Percentiles rank a stretch among this genome's conserved stretches.
Conservation (phyloP, 2,888 invertebrate genomes). For the Loripinus fragilis region DNA sequence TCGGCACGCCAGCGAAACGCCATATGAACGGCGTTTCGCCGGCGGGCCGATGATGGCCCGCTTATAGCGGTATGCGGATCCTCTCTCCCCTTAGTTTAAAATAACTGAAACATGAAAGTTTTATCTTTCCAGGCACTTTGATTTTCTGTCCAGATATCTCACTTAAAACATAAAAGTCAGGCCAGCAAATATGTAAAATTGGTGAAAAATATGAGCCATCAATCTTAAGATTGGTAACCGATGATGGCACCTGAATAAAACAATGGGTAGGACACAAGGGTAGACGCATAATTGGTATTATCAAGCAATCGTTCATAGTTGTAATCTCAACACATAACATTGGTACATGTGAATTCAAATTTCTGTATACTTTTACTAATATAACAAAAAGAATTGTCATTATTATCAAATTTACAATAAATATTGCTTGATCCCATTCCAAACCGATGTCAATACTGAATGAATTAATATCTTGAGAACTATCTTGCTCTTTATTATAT, state of each 20-base stretch:
- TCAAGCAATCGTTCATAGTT: slow-evolving; percentile 1
- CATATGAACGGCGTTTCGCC: no score
- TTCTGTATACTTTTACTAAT: neutral
- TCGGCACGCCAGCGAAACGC: no score
- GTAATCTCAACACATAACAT: slow-evolving; percentile 13
- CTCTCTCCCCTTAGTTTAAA: no score
- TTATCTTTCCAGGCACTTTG: neutral
- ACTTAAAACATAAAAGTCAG: neutral
- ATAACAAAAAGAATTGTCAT: neutral
- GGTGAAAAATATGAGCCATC: neutral
- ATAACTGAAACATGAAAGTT: neutral
- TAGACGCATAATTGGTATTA: slow-evolving; percentile 10
- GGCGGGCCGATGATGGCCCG: no score
- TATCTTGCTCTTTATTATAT: neutral
- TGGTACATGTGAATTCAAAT: neutral
- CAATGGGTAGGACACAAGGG: slow-evolving; percentile 22
- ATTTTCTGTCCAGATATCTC: neutral
- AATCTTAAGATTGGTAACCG: neutral
- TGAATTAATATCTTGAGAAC: neutral
- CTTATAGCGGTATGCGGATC: no score
- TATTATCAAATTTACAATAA: neutral
- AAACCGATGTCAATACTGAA: neutral
- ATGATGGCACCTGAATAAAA: neutral
- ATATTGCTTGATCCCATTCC: slow-evolving; percentile 23
- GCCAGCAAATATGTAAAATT: slow-evolving; percentile 3